These are phyloP conservation scores for Drosophila monieri DNA, from an alignment of 2,888 invertebrate species.

Conservation along the genomic window DNA sequence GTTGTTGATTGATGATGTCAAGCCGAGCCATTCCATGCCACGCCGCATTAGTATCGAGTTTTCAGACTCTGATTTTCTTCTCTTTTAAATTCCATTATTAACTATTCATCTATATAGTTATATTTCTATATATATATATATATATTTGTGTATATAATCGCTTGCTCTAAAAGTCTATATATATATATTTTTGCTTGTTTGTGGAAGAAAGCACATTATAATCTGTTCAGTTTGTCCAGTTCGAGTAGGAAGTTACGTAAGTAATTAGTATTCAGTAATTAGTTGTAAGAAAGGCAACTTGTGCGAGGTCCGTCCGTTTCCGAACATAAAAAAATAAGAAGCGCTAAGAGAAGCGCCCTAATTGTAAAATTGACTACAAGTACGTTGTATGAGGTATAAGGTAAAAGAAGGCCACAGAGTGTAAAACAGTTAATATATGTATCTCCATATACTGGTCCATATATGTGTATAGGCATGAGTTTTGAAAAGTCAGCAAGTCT, in stretches of 20 bases:
- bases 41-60: slow-evolving; percentile 1
- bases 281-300: slow-evolving; percentile 49
- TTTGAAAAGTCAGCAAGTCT: slow-evolving; percentile 51
- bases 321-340: slow-evolving; percentile 23
- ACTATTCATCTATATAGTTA: slow-evolving; percentile 17
- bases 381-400: slow-evolving; percentile 80
- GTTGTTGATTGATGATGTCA: slow-evolving; percentile 19
- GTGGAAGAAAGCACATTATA: slow-evolving; percentile 47
- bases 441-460: slow-evolving; percentile 64
- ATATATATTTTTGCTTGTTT: slow-evolving; percentile 34
- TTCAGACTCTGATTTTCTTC: slow-evolving; percentile 9
- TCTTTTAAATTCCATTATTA: slow-evolving; percentile 20
- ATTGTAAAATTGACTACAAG: slow-evolving; percentile 74
- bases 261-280: slow-evolving; percentile 24
- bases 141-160: slow-evolving; percentile 20
- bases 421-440: slow-evolving; percentile 57
- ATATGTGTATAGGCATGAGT: slow-evolving; percentile 58
- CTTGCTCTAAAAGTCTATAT: slow-evolving; percentile 36
- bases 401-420: slow-evolving; percentile 82
- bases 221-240: slow-evolving; percentile 26
- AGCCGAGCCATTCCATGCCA: slow-evolving; percentile 13
- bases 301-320: slow-evolving; percentile 35
- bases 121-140: slow-evolving; percentile 32
- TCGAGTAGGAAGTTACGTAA: slow-evolving; percentile 48
- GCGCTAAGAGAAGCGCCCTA: slow-evolving; percentile 14